Conservation (phyloP, 2,888 invertebrate species). For the Drosophila tanythrix region DNA sequence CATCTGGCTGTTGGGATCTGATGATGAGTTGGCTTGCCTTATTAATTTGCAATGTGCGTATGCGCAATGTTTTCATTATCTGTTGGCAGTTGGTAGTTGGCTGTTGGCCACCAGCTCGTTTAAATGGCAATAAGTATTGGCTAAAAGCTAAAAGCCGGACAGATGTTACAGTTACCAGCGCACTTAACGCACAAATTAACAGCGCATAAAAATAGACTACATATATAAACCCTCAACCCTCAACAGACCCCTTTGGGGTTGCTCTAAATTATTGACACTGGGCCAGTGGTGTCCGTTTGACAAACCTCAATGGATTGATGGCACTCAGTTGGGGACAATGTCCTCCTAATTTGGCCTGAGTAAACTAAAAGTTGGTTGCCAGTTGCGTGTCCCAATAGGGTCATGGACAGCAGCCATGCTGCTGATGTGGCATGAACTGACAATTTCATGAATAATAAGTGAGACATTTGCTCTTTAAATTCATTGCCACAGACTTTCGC, state of each 20-base stretch:
- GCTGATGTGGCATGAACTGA: constrained; percentile 45
- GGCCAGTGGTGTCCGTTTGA: constrained; percentile 59
- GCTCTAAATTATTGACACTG: constrained; percentile 49
- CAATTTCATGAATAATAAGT: constrained; percentile 48
- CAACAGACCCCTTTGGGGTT: neutral
- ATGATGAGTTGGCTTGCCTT: constrained; percentile 42
- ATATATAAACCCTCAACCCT: constrained; percentile 3
- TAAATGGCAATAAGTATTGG: constrained; percentile 20
- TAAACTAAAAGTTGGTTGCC: constrained; percentile 45
- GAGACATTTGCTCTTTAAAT: constrained; percentile 29
- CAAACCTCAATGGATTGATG: constrained; percentile 59
- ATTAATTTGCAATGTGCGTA: constrained; percentile 60
- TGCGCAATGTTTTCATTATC: constrained; percentile 47
- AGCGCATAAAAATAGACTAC: constrained; percentile 65
- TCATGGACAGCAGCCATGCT: constrained; percentile 7
- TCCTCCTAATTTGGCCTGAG: constrained; percentile 52
- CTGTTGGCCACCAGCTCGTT: constrained; percentile 31
- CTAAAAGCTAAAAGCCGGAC: constrained; percentile 34
- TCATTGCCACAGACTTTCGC: neutral
- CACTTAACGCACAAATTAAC: constrained; percentile 72
- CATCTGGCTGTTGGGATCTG: constrained; percentile 57
- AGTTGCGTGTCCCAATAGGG: constrained; percentile 9
- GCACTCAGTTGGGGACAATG: constrained; percentile 25
- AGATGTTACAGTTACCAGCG: constrained; percentile 63
- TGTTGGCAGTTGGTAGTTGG: constrained; percentile 1